Percentiles rank a stretch among this genome's conserved stretches.
phyloP scores from a whole-genome alignment of 2,113 vertebrate genomes.

The Dipodomys ordii region DNA sequence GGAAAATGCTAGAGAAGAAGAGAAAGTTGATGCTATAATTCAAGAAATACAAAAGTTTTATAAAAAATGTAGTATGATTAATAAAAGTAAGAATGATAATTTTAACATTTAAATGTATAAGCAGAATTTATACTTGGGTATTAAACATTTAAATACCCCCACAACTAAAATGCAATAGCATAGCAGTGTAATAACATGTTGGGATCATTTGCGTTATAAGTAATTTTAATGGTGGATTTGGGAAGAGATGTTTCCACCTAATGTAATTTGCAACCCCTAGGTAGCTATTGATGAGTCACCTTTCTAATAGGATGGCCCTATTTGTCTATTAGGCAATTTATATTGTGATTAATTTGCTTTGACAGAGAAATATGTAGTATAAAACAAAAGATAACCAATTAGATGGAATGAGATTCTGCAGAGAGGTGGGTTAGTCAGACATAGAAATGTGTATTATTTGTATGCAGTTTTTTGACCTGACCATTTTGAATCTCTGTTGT shows the following conservation, averaged over 20 bases:
- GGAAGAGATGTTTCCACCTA: background rate
- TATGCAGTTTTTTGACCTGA: background rate
- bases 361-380: constrained; percentile 4
- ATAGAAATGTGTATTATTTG: background rate
- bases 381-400: background rate
- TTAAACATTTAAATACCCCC: constrained; percentile 27
- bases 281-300: background rate
- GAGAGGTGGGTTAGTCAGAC: accelerated
- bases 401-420: constrained; percentile 11
- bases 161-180: background rate
- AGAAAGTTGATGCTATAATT: constrained; percentile 25
- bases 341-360: background rate
- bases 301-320: background rate
- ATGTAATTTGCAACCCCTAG: background rate
- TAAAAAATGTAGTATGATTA: background rate
- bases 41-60: background rate
- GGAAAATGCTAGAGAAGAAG: background rate
- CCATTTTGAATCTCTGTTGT: background rate
- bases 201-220: background rate
- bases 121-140: background rate
- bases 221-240: background rate
- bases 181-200: background rate
- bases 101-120: constrained; percentile 34
- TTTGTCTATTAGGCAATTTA: background rate
- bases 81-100: constrained; percentile 11